Percentiles rank a stretch among this genome's conserved stretches.
These are phyloP conservation scores for Antheraea pernyi DNA, from an alignment of 1,140 invertebrate species.

Conservation along the genomic window DNA sequence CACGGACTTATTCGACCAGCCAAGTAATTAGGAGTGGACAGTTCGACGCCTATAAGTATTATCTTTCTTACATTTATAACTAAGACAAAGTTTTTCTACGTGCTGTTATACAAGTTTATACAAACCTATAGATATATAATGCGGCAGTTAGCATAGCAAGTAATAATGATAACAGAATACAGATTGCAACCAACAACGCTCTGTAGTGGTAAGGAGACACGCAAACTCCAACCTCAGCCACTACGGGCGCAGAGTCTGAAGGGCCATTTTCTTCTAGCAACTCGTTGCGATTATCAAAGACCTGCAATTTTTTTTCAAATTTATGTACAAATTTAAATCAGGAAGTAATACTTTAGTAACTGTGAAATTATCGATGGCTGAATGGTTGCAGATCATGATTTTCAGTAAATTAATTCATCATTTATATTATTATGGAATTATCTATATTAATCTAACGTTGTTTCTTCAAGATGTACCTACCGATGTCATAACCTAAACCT, in stretches of 20 bases:
- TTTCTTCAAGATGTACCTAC: too few species aligned
- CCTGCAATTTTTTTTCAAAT: slow-evolving; percentile 30
- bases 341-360: too few species aligned
- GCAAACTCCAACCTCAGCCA: slow-evolving; percentile 59
- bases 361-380: too few species aligned
- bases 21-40: background rate
- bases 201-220: slow-evolving; percentile 65
- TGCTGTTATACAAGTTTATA: background rate
- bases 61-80: too few species aligned
- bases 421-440: too few species aligned
- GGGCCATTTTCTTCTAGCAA: slow-evolving; percentile 60
- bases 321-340: too few species aligned
- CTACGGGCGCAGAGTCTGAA: slow-evolving; percentile 55
- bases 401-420: too few species aligned
- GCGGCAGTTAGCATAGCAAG: slow-evolving; percentile 65
- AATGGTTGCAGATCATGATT: too few species aligned
- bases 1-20: background rate
- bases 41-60: background rate
- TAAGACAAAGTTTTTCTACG: too few species aligned
- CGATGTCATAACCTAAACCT: too few species aligned
- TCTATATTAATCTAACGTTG: too few species aligned
- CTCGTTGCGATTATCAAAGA: slow-evolving; percentile 71
- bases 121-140: slow-evolving; percentile 65
- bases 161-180: slow-evolving; percentile 55
- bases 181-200: slow-evolving; percentile 57